phyloP scores from a whole-genome alignment of 2,888 invertebrate genomes.

The Argyra leucocephala region DNA sequence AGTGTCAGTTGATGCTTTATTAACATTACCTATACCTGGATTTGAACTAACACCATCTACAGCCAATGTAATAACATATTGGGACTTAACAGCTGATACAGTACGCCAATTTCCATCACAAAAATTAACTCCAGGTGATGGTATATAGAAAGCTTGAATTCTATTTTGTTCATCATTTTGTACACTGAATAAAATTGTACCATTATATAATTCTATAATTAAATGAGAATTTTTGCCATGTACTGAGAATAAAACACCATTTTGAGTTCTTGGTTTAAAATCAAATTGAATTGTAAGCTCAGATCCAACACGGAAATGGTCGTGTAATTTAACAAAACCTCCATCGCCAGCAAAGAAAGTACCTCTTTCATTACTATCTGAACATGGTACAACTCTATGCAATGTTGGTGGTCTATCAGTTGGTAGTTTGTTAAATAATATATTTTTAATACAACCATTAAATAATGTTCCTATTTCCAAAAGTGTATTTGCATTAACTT shows the following conservation, averaged over 20 bases:
- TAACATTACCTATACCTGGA: constrained; percentile 59
- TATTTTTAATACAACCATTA: constrained; percentile 73
- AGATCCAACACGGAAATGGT: constrained; percentile 68
- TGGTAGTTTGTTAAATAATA: constrained; percentile 58
- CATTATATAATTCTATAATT: constrained; percentile 78
- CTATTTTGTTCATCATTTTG: constrained; percentile 74
- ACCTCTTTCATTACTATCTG: constrained; percentile 67
- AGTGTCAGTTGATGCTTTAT: constrained; percentile 63
- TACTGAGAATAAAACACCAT: constrained; percentile 78
- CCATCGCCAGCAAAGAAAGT: constrained; percentile 73
- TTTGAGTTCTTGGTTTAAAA: constrained; percentile 72
- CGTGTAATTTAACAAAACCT: constrained; percentile 59
- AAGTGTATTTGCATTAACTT: constrained; percentile 39
- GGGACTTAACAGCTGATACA: constrained; percentile 73
- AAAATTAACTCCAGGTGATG: constrained; percentile 57
- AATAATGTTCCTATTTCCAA: constrained; percentile 49
- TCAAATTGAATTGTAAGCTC: constrained; percentile 73
- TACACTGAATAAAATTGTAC: constrained; percentile 68
- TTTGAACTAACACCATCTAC: constrained; percentile 72
- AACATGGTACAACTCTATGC: constrained; percentile 66
- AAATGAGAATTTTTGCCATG: constrained; percentile 74
- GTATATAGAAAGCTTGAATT: constrained; percentile 56
- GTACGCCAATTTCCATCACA: constrained; percentile 96
- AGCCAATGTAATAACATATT: constrained; percentile 76
- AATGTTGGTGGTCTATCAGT: constrained; percentile 52